Conservation (phyloP, 1,140 invertebrate genomes). For the Polypedilum pembai region DNA sequence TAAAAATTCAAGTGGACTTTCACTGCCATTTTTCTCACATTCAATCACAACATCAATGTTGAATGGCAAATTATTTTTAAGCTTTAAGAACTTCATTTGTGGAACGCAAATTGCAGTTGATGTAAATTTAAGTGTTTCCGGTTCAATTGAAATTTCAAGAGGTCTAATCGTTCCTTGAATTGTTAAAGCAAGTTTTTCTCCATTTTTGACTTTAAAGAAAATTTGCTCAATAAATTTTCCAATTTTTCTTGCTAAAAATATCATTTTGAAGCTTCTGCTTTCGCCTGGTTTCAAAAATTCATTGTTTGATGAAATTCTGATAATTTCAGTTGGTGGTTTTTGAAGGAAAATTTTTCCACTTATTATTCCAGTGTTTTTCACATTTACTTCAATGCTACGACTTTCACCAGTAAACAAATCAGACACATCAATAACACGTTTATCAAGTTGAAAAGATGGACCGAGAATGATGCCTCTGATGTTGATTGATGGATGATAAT, state of each 20-base stretch:
- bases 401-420: neutral
- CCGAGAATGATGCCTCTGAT: neutral
- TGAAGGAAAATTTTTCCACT: neutral
- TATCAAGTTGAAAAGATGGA: slow-evolving; percentile 15
- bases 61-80: neutral
- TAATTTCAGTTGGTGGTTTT: neutral
- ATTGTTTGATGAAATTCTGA: neutral
- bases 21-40: neutral
- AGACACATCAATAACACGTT: neutral
- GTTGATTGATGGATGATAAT: neutral
- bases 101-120: neutral
- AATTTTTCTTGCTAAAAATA: neutral
- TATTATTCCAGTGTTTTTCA: neutral
- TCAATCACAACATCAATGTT: neutral
- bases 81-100: neutral
- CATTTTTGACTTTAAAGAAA: slow-evolving; percentile 3
- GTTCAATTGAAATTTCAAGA: neutral
- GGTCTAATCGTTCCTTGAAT: neutral
- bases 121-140: neutral
- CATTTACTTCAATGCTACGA: neutral
- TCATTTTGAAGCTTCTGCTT: neutral
- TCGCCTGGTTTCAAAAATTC: neutral
- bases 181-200: neutral
- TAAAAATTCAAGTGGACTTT: neutral
- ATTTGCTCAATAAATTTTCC: neutral